These are phyloP conservation scores for Asbolus verrucosus DNA, from an alignment of 1,140 invertebrate genomes.

Conservation along the genomic window DNA sequence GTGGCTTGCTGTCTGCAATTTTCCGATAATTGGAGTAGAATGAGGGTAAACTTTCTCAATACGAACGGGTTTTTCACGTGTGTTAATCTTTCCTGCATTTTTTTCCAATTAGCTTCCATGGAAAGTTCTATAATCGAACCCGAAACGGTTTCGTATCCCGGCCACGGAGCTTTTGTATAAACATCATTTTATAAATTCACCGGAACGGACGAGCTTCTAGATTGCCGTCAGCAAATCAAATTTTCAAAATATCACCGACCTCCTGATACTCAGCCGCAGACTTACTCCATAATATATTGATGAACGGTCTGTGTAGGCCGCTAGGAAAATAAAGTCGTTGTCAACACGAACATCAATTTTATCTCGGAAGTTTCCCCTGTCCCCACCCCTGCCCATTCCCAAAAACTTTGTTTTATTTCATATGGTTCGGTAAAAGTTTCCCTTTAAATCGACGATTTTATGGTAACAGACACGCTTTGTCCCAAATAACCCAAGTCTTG, in stretches of 20 bases:
- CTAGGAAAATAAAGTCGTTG: constrained; percentile 10
- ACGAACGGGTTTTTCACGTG: background rate
- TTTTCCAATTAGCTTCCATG: background rate
- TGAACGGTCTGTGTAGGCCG: background rate
- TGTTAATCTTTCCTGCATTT: background rate
- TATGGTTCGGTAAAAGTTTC: constrained; percentile 6
- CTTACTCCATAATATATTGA: too few relatives aligned
- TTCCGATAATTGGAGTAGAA: background rate
- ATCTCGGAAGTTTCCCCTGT: background rate
- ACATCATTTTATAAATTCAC: too few relatives aligned
- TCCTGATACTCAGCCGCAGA: too few relatives aligned
- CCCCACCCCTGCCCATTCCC: too few relatives aligned
- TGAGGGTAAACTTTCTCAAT: background rate
- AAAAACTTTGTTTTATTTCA: constrained; percentile 1
- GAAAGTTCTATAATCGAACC: background rate
- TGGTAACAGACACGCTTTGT: constrained; percentile 17
- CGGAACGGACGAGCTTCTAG: too few relatives aligned
- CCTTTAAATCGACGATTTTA: constrained; percentile 22
- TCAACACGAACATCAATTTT: constrained; percentile 30
- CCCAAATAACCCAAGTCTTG: too few relatives aligned
- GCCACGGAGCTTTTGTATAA: too few relatives aligned
- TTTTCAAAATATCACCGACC: too few relatives aligned
- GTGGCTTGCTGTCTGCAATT: too few relatives aligned
- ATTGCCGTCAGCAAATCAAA: too few relatives aligned
- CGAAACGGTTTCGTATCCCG: too few relatives aligned